These are phyloP conservation scores for Corapipo altera DNA, from an alignment of 2,113 vertebrate genomes.

Conservation along the genomic window DNA sequence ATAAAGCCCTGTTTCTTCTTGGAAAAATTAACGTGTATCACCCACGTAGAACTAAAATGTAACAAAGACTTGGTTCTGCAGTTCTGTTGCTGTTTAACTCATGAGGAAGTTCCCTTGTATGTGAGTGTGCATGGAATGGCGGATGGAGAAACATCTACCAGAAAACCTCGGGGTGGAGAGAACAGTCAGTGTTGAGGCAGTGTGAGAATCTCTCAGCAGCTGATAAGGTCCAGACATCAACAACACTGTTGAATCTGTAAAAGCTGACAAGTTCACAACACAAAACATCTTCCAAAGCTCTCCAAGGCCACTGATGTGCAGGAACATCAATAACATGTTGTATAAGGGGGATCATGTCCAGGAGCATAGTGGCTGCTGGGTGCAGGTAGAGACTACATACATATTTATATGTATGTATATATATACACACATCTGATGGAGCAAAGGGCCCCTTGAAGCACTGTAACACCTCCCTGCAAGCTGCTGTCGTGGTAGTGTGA, in stretches of 20 bases:
- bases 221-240: background rate
- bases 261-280: background rate
- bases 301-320: background rate
- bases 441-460: background rate
- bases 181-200: background rate
- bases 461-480: background rate
- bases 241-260: background rate
- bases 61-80: background rate
- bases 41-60: background rate
- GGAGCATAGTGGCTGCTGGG: background rate
- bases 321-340: background rate
- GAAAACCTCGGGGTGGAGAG: background rate
- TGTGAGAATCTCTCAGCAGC: background rate
- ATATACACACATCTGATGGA: background rate
- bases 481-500: rapidly evolving
- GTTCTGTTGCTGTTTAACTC: background rate
- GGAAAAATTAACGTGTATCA: background rate
- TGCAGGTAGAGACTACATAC: background rate
- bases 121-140: background rate
- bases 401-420: background rate
- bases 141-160: background rate
- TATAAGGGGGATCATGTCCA: background rate
- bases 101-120: background rate
- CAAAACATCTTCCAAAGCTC: background rate
- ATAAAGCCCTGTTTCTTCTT: background rate